Conservation (phyloP, 2,888 invertebrate species). For the Amorpha juglandis region DNA sequence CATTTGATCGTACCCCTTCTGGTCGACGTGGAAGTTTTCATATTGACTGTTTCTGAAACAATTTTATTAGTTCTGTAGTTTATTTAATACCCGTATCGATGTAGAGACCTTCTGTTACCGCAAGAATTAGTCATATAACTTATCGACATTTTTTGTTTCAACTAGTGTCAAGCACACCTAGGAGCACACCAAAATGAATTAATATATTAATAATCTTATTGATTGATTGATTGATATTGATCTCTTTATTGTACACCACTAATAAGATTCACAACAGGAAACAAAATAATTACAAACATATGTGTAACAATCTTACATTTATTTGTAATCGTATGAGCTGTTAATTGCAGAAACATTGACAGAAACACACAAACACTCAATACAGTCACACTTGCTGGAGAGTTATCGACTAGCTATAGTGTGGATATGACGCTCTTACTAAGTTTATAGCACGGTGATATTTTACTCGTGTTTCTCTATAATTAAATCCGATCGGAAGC, state of each 20-base stretch:
- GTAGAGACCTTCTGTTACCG: no score
- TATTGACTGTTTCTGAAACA: slow-evolving; percentile 85
- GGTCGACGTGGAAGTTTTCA: slow-evolving; percentile 87
- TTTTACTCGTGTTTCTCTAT: slow-evolving; percentile 45
- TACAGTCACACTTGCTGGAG: not conserved
- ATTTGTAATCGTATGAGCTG: no score
- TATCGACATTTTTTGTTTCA: no score
- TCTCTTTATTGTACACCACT: no score
- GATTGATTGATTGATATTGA: no score
- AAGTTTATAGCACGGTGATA: slow-evolving; percentile 25
- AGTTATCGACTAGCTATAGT: not conserved
- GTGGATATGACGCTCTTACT: slow-evolving; percentile 5
- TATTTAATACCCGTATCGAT: not conserved
- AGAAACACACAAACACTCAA: not conserved
- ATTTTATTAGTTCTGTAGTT: slow-evolving; percentile 31
- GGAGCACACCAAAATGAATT: no score
- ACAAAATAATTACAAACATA: no score
- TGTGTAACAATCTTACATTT: no score
- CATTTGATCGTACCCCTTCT: slow-evolving; percentile 84
- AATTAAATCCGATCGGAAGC: slow-evolving; percentile 60
- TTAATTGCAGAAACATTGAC: not conserved
- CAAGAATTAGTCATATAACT: no score
- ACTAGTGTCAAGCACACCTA: no score
- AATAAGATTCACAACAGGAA: no score
- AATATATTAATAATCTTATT: no score